Evolutionary conservation across 2,888 invertebrate genomes (phyloP).

Genomic region (Idaea straminata): DNA sequence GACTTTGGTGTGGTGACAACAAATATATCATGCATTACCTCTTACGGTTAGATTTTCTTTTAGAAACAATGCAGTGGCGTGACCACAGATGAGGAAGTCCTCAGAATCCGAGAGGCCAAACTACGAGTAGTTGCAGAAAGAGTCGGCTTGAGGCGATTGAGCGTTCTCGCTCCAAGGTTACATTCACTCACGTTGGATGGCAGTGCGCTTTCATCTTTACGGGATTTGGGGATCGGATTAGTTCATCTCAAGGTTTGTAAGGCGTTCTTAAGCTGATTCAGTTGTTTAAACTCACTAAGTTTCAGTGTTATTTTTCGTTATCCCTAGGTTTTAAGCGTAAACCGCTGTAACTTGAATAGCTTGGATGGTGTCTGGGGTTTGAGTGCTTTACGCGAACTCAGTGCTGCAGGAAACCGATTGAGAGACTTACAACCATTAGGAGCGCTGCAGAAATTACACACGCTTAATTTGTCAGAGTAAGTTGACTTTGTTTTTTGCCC

Average conservation of each 20-base stretch:
- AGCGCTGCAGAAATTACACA: constrained; percentile 78
- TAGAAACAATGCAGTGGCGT: constrained; percentile 74
- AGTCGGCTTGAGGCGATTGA: constrained; percentile 82
- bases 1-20: neutral
- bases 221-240: constrained; percentile 85
- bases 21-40: too few relatives aligned
- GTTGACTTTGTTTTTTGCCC: constrained; percentile 17
- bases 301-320: neutral
- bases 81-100: constrained; percentile 65
- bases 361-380: constrained; percentile 85
- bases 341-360: constrained; percentile 82
- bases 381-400: constrained; percentile 80
- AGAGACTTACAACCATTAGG: constrained; percentile 82
- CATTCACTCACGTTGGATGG: constrained; percentile 83
- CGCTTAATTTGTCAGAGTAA: constrained; percentile 74
- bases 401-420: constrained; percentile 83
- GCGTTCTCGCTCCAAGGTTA: constrained; percentile 82
- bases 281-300: neutral
- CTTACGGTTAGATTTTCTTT: neutral
- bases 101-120: constrained; percentile 77
- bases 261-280: neutral
- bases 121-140: constrained; percentile 83
- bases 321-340: constrained; percentile 72
- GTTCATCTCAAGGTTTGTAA: constrained; percentile 73
- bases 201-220: constrained; percentile 82